A percentile compares a stretch with the other conserved stretches of the same genome.
Evolutionary conservation across 92 coral and sea anemone genomes (phyloP).

Genomic region (Hydrozoanthus gracilis): DNA sequence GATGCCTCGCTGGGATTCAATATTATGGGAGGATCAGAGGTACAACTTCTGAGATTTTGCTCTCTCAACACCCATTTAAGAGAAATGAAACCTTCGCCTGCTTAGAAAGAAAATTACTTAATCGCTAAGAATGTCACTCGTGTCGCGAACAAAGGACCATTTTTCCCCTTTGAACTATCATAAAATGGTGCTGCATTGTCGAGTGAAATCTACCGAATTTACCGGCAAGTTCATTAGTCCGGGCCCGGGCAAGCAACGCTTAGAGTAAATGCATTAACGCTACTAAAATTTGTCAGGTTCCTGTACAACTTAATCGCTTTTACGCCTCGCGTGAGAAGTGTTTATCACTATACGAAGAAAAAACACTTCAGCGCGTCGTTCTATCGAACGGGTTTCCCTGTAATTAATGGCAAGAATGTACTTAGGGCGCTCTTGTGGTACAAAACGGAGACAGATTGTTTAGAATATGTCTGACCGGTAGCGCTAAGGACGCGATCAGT

Average conservation of each 20-base stretch:
- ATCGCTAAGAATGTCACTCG: conserved; percentile 62
- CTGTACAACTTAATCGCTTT: conserved; percentile 29
- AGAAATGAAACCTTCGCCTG: conserved; percentile 1
- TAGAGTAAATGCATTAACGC: conserved; percentile 13
- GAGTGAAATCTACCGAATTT: conserved; percentile 21
- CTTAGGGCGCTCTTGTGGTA: conserved; percentile 35
- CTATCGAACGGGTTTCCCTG: conserved; percentile 32
- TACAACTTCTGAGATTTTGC: conserved; percentile 9
- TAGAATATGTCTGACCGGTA: conserved; percentile 39
- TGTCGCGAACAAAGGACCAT: conserved; percentile 58
- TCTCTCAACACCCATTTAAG: not conserved
- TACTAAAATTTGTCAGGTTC: conserved; percentile 14
- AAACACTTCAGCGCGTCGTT: conserved; percentile 41
- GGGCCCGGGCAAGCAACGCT: not conserved
- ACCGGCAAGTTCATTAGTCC: conserved; percentile 12
- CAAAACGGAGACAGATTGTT: conserved; percentile 51
- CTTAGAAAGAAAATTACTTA: conserved; percentile 35
- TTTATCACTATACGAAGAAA: conserved; percentile 38
- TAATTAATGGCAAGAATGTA: conserved; percentile 33
- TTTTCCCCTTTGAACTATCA: conserved; percentile 53
- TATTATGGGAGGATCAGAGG: conserved; percentile 95
- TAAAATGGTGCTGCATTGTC: conserved; percentile 30
- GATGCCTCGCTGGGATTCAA: conserved; percentile 93
- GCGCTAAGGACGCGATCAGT: not conserved
- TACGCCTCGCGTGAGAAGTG: conserved; percentile 51